phyloP scores from a whole-genome alignment of 2,113 vertebrate genomes.

The Cyanoramphus novaezelandiae region DNA sequence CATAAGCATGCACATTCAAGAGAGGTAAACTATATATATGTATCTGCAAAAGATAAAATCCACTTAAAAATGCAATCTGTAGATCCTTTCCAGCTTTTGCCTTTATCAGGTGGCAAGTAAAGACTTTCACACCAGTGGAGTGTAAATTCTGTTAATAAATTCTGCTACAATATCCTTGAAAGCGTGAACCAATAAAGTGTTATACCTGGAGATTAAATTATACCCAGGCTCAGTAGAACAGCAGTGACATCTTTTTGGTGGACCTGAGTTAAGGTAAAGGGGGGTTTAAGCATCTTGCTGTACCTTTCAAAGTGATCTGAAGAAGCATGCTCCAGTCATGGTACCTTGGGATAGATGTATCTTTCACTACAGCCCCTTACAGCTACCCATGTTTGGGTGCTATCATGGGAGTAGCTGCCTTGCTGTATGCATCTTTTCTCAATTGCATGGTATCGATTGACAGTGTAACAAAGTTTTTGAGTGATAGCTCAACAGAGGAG shows the following conservation, averaged over 20 bases:
- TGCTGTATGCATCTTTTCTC: neutral
- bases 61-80: neutral
- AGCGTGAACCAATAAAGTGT: neutral
- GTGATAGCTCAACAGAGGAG: conserved; percentile 34
- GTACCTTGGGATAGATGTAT: neutral
- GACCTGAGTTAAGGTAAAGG: neutral
- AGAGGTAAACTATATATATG: neutral
- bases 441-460: neutral
- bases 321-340: neutral
- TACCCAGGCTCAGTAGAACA: neutral
- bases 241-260: neutral
- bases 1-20: neutral
- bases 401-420: neutral
- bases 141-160: conserved; percentile 28
- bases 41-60: neutral
- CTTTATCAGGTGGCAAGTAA: conserved; percentile 4
- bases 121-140: neutral
- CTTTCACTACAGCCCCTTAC: neutral
- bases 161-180: neutral
- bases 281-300: neutral
- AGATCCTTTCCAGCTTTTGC: neutral
- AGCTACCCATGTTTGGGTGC: neutral
- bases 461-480: conserved; percentile 50
- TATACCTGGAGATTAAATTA: conserved; percentile 1
- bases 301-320: neutral